Evolutionary conservation across 1,140 invertebrate genomes (phyloP).

Genomic region (Maniola jurtina): DNA sequence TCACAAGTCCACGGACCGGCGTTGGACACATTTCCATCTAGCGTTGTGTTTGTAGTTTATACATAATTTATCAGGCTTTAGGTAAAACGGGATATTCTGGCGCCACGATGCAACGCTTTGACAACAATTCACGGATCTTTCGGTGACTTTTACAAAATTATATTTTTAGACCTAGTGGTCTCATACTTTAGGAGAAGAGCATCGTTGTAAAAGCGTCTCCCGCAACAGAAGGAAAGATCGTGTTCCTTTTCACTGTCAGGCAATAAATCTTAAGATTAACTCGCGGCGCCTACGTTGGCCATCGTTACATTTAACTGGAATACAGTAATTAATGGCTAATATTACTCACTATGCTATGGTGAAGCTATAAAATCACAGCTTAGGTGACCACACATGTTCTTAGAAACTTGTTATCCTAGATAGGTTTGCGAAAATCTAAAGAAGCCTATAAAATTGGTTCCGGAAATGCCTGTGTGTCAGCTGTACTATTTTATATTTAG

Average conservation of each 20-base stretch:
- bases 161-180: background rate
- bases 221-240: background rate
- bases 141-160: background rate
- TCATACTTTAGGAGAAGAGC: background rate
- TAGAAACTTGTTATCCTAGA: constrained; percentile 6
- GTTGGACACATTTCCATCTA: too few species aligned
- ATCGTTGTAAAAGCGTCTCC: background rate
- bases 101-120: too few species aligned
- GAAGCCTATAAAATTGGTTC: constrained; percentile 7
- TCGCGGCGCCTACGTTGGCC: constrained; percentile 42
- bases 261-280: constrained; percentile 47
- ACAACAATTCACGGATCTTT: too few species aligned
- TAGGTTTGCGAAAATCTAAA: constrained; percentile 9
- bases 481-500: background rate
- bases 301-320: constrained; percentile 43
- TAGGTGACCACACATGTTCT: constrained; percentile 19
- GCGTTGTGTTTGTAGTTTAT: too few species aligned
- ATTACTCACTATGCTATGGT: constrained; percentile 34
- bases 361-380: constrained; percentile 35
- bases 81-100: too few species aligned
- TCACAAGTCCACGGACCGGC: too few species aligned
- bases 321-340: constrained; percentile 42
- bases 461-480: constrained; percentile 2
- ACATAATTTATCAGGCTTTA: too few species aligned
- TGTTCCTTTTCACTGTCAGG: constrained; percentile 10